A percentile compares a stretch with the other conserved stretches of the same genome.
These are phyloP conservation scores for Aramus guarauna DNA, from an alignment of 2,113 vertebrate species.

Conservation along the genomic window DNA sequence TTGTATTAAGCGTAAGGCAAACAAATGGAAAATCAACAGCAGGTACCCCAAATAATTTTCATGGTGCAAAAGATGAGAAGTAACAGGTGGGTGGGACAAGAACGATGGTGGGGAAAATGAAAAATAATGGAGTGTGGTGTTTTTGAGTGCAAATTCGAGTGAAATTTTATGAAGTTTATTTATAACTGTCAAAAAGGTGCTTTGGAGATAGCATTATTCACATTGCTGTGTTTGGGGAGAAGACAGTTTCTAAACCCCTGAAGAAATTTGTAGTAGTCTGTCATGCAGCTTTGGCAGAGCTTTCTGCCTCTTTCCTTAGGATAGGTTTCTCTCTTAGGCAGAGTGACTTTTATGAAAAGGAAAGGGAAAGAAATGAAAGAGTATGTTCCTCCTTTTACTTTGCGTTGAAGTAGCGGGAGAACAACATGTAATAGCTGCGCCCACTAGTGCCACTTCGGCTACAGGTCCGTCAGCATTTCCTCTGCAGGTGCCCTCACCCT, in stretches of 20 bases:
- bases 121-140: not conserved
- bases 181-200: not conserved
- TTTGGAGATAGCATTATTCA: not conserved
- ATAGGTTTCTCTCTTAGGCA: not conserved
- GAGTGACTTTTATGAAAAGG: not conserved
- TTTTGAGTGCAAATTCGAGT: not conserved
- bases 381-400: not conserved
- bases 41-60: not conserved
- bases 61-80: not conserved
- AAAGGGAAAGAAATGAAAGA: not conserved
- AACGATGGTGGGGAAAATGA: not conserved
- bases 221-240: not conserved
- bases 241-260: not conserved
- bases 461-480: not conserved
- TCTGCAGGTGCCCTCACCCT: not conserved
- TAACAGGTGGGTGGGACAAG: not conserved
- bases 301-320: not conserved
- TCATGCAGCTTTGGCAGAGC: accelerated
- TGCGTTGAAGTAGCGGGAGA: not conserved
- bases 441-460: not conserved
- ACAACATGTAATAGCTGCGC: not conserved
- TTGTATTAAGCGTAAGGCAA: not conserved
- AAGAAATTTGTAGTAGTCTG: not conserved
- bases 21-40: not conserved
- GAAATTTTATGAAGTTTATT: not conserved